phyloP scores from a whole-genome alignment of 30 jellyfish, hydroid and myxozoan genomes.

The Nemopilema nomurai region DNA sequence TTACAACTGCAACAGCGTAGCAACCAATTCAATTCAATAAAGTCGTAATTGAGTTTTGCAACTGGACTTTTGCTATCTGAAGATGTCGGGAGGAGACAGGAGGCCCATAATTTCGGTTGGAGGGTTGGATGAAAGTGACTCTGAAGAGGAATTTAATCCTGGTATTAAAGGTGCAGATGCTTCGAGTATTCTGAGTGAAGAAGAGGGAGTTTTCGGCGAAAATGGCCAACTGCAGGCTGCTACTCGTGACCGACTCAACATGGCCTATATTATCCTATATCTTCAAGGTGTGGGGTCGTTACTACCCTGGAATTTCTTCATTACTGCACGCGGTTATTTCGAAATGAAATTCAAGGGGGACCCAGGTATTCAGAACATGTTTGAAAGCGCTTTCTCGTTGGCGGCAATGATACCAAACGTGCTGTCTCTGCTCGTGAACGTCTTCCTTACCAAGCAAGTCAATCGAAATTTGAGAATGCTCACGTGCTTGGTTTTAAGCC shows the following conservation, averaged over 20 bases:
- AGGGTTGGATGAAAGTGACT: conserved; percentile 18
- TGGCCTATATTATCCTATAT: conserved; percentile 79
- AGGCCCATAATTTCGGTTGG: conserved; percentile 53
- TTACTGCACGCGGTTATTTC: conserved; percentile 91
- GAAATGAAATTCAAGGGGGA: conserved; percentile 59
- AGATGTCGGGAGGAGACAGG: conserved; percentile 14
- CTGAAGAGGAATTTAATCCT: conserved; percentile 9
- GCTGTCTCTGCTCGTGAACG: conserved; percentile 73
- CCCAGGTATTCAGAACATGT: conserved; percentile 53
- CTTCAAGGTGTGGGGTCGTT: conserved; percentile 97
- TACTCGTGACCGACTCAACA: conserved; percentile 60
- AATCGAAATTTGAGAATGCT: conserved; percentile 79
- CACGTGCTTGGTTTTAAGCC: conserved; percentile 68
- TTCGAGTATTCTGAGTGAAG: conserved; percentile 43
- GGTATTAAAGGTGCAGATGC: not conserved
- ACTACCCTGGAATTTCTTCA: conserved; percentile 97
- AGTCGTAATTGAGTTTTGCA: not conserved
- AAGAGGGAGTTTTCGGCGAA: conserved; percentile 9
- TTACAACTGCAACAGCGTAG: not conserved
- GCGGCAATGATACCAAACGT: conserved; percentile 94
- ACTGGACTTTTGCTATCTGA: not conserved
- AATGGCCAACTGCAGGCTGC: not conserved
- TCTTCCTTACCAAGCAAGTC: conserved; percentile 75
- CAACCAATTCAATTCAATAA: not conserved
- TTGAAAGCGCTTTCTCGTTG: conserved; percentile 92